Base-by-base conservation (phyloP, 1,140 invertebrate genomes). In the Bathynomus jamesi region DNA sequence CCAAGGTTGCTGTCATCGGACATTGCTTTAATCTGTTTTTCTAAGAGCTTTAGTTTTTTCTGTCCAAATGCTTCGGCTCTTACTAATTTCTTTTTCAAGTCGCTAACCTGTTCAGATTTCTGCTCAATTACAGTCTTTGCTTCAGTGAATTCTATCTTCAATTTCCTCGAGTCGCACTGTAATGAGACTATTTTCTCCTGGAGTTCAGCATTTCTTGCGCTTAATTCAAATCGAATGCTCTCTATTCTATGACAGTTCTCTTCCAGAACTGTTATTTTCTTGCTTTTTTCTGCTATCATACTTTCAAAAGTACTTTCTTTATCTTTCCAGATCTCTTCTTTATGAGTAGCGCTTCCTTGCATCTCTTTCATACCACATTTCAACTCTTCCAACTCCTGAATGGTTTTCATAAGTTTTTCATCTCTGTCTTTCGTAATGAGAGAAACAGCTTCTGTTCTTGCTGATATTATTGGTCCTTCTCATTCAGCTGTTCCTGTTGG, bases 401-500 rank as follows among this genome's bases (percentile, higher is more conserved):
- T 80, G 11, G 88, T 88, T 70, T 85, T 86, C 83, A 89, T 89
- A 24, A 79, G 78, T 82, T 89, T 90, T 80, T 86, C 87, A 75
- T 86, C 89, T 65, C 91, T 82, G 81, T 88, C 89, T 75, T 89
- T 90, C 5, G 89, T 88, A 85, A 91, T 88, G 68, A 91, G 82
- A n/a, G 88, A 87, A 32, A 90, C 87, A 24, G 92, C 91, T 82
- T 89, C 88, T 75, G 90, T 93, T 81, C 91, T 87, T 11, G 92
- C 89, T 81, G 91, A 87, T 79, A 94, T 92, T 61, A 95, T 78
- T 89, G 88, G 81, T 93, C 91, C 81, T 94, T 94, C 79, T 94
- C 92, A 79, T 88, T 89, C 24, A 93, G 84, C 82, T 60, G n/a
- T 31, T 77, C 76, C 0, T 60, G 65, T 11, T 72, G 70, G n/a